Base-by-base conservation (phyloP, 2,113 vertebrate genomes). In the Sprattus sprattus region DNA sequence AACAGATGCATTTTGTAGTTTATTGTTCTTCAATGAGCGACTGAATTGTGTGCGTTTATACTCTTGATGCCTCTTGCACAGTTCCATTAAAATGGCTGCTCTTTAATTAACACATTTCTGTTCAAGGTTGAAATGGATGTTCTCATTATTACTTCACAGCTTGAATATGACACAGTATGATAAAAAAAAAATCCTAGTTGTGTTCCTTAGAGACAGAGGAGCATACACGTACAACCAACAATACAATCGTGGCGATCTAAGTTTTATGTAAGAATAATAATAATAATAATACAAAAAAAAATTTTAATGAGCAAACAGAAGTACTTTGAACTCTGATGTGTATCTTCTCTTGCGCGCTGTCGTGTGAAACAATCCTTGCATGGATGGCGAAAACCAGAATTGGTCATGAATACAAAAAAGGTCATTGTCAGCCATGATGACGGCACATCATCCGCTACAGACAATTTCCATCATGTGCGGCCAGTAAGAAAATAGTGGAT, bases 41-140 rank as follows among this genome's bases (percentile, higher is more conserved):
- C 28, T 32, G 25, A 71, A 67, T n/a, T n/a, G 60, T 67, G 64
- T 71, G 64, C 15, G n/a, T 13, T 71, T 10, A 71, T 32, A 1
- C 64, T 71, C 25, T 11, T 3, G 28, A 32, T 71, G 64, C 25
- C 25, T 28, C n/a, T 71, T 28, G n/a, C 39, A 39, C 39, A 39
- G 39, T 1, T 25, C 0, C 25, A 28, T 28, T 11, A 28, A 71
- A 71, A 13, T 4, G 80, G 54, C 57, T 83, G 15, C 44, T 57
- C 18, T 39, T 57, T 89, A 88, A 88, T 85, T 85, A 89, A 85
- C 78, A 84, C 86, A 25, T 84, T 86, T 32, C 39, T 67, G 39
- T 32, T 67, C 32, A 22, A 83, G 44, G 13, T 71, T 85, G 84
- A 84, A 25, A 13, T 88, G 18, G 46, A 47, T 71, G 83, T 25